A percentile compares a stretch with the other conserved stretches of the same genome.
Conservation (phyloP, 2,888 invertebrate species). For the Limenitis camilla region DNA sequence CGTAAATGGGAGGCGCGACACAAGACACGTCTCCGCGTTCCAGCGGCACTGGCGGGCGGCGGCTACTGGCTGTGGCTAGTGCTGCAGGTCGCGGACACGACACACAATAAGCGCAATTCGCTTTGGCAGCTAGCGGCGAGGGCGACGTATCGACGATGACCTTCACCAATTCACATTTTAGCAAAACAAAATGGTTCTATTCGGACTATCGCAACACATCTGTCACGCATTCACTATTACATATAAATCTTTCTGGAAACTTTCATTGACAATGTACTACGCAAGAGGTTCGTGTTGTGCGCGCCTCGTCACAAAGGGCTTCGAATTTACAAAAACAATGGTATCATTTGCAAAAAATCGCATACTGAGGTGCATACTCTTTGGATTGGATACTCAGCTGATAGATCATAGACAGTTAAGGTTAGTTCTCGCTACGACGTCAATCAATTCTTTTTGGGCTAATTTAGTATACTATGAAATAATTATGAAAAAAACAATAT, state of each 20-base stretch:
- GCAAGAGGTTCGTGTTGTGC: not conserved
- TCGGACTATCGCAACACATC: not conserved
- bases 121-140: constrained; percentile 25
- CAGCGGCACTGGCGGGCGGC: constrained; percentile 8
- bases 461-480: not conserved
- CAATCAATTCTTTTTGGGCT: not conserved
- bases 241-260: not conserved
- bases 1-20: constrained; percentile 35
- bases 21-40: constrained; percentile 22
- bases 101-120: constrained; percentile 34
- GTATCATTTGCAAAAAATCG: constrained; percentile 4
- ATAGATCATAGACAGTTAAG: constrained; percentile 22
- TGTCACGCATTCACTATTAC: too few species aligned
- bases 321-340: not conserved
- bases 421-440: constrained; percentile 6
- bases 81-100: constrained; percentile 16
- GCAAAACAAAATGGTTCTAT: constrained; percentile 47
- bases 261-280: not conserved
- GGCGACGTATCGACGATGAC: constrained; percentile 29
- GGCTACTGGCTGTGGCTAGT: not conserved
- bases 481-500: not conserved
- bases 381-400: constrained; percentile 20
- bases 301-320: not conserved
- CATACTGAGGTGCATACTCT: constrained; percentile 4
- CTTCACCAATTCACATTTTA: constrained; percentile 59